Conservation (phyloP, 2,797 vertebrate genomes). For the Oreortyx pictus region DNA sequence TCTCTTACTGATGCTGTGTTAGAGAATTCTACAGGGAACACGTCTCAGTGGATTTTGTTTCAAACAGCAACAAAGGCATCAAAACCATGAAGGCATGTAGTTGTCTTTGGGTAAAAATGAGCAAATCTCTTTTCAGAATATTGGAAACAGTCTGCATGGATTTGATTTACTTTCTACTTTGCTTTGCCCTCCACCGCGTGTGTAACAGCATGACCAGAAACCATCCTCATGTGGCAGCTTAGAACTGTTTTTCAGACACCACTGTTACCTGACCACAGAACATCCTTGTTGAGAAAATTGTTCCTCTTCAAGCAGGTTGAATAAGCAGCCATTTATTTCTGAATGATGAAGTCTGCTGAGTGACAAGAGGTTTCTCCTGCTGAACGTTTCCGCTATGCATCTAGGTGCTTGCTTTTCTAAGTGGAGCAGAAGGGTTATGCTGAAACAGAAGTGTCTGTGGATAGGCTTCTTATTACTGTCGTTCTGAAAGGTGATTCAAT, state of each 20-base stretch:
- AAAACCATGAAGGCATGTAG: background rate
- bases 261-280: background rate
- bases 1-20: background rate
- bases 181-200: background rate
- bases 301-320: background rate
- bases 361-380: background rate
- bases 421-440: background rate
- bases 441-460: background rate
- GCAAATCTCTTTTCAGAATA: background rate
- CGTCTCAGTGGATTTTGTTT: background rate
- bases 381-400: background rate
- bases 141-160: no score
- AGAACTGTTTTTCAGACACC: background rate
- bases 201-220: background rate
- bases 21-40: background rate
- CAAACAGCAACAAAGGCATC: background rate
- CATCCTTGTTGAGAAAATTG: background rate
- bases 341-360: background rate
- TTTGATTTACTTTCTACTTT: constrained; percentile 2
- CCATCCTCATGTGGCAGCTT: background rate
- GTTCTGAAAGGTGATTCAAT: background rate
- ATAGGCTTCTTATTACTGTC: background rate
- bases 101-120: background rate
- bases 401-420: background rate
- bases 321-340: constrained; percentile 12